Evolutionary conservation across 2,888 invertebrate species (phyloP).

Genomic region (Nineta flava): DNA sequence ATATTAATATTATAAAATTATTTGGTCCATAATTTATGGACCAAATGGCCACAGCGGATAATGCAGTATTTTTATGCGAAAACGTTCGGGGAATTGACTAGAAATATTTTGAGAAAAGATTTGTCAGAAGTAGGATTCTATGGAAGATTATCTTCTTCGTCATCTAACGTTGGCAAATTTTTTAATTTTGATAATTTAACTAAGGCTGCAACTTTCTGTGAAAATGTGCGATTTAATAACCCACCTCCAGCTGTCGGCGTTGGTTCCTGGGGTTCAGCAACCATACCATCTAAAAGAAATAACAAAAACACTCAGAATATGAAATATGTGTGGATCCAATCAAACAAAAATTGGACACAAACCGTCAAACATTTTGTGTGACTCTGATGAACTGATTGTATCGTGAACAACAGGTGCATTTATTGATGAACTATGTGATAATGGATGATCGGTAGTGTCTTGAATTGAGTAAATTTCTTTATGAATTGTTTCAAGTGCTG

Average conservation of each 20-base stretch:
- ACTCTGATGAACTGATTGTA: slow-evolving; percentile 28
- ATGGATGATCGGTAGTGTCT: slow-evolving; percentile 17
- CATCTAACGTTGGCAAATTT: neutral
- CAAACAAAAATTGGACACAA: neutral
- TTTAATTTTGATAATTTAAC: slow-evolving; percentile 3
- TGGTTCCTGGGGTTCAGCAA: slow-evolving; percentile 15
- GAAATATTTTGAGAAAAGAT: no score
- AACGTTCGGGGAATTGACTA: no score
- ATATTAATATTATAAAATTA: no score
- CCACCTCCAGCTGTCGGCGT: neutral
- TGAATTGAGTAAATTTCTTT: slow-evolving; percentile 18
- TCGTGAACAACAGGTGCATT: slow-evolving; percentile 19
- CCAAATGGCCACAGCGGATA: no score
- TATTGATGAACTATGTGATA: slow-evolving; percentile 1
- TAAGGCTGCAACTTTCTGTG: slow-evolving; percentile 4
- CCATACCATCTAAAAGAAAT: slow-evolving; percentile 9
- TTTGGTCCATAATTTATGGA: no score
- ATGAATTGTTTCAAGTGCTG: slow-evolving; percentile 1
- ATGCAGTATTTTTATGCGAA: no score
- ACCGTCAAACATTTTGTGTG: neutral
- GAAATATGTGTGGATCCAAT: slow-evolving; percentile 1
- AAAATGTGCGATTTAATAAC: slow-evolving; percentile 5
- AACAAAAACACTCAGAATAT: neutral
- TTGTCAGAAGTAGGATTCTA: neutral
- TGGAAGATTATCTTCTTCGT: neutral